phyloP scores from a whole-genome alignment of 2,888 invertebrate species.

The Drosophila subsilvestris region DNA sequence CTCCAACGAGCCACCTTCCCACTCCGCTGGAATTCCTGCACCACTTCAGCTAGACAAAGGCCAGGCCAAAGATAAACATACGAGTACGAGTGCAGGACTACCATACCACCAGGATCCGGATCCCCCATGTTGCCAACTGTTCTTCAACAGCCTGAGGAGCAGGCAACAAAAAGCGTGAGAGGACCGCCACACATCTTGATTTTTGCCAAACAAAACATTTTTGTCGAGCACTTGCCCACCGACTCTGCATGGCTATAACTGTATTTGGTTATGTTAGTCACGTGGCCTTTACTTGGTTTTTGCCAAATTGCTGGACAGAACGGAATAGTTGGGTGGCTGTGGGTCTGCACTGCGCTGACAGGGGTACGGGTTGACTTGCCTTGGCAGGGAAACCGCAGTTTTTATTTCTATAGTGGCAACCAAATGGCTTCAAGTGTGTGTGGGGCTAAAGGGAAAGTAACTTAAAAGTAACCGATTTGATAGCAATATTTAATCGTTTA shows the following conservation, averaged over 20 bases:
- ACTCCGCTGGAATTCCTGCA: constrained; percentile 22
- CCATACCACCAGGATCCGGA: constrained; percentile 15
- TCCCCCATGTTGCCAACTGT: constrained; percentile 33
- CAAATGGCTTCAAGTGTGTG: constrained; percentile 1
- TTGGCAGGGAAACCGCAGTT: constrained; percentile 23
- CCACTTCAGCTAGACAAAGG: constrained; percentile 76
- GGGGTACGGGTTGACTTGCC: constrained; percentile 23
- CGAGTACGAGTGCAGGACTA: constrained; percentile 38
- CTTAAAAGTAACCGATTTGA: background rate
- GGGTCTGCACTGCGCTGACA: background rate
- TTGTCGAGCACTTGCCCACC: constrained; percentile 57
- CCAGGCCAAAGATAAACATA: constrained; percentile 73
- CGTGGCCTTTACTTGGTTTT: constrained; percentile 68
- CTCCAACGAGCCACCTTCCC: constrained; percentile 18
- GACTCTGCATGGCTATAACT: constrained; percentile 57
- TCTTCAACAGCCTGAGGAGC: constrained; percentile 24
- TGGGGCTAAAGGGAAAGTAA: background rate
- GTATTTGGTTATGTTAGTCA: constrained; percentile 76
- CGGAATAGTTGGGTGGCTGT: background rate
- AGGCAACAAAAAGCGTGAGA: constrained; percentile 34
- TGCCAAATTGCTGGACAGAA: constrained; percentile 67
- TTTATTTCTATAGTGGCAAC: constrained; percentile 17
- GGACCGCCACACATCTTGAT: constrained; percentile 67
- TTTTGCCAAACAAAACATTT: constrained; percentile 77
- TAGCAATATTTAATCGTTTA: background rate